Evolutionary conservation across 1,140 invertebrate species (phyloP).

Genomic region (Hypothenemus hampei): DNA sequence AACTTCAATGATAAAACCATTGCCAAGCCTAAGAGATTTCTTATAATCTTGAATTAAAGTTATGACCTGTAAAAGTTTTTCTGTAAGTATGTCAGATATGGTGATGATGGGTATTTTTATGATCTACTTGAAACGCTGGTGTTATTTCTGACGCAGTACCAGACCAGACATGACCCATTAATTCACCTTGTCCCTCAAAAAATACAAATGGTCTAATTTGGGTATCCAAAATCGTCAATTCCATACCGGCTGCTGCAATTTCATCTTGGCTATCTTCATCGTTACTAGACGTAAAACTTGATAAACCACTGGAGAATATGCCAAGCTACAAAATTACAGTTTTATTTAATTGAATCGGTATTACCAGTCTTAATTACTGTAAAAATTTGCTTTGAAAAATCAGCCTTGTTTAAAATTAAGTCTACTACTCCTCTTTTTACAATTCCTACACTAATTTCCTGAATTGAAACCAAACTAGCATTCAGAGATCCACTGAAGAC

Average conservation of each 20-base stretch:
- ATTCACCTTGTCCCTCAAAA: slow-evolving; percentile 75
- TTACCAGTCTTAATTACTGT: slow-evolving; percentile 41
- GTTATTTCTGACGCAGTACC: slow-evolving; percentile 77
- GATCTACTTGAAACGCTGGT: slow-evolving; percentile 67
- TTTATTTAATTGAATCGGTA: neutral
- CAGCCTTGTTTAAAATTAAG: slow-evolving; percentile 56
- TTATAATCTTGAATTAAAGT: slow-evolving; percentile 69
- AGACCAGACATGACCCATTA: slow-evolving; percentile 88
- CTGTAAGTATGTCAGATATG: neutral
- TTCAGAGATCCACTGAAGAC: slow-evolving; percentile 61
- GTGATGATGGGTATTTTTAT: neutral
- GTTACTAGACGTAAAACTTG: slow-evolving; percentile 58
- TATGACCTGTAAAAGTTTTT: slow-evolving; percentile 53
- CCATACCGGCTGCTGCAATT: slow-evolving; percentile 76
- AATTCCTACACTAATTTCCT: slow-evolving; percentile 69
- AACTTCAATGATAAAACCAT: slow-evolving; percentile 69
- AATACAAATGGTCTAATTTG: slow-evolving; percentile 78
- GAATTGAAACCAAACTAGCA: slow-evolving; percentile 66
- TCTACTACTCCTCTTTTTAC: slow-evolving; percentile 72
- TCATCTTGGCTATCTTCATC: slow-evolving; percentile 53
- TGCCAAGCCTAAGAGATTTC: slow-evolving; percentile 63
- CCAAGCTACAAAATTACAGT: slow-evolving; percentile 50
- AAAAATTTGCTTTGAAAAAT: slow-evolving; percentile 50
- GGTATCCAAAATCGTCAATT: slow-evolving; percentile 71
- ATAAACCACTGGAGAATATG: slow-evolving; percentile 74